These are phyloP conservation scores for Calcarius lapponicus DNA, from an alignment of 2,797 vertebrate species.

Conservation along the genomic window DNA sequence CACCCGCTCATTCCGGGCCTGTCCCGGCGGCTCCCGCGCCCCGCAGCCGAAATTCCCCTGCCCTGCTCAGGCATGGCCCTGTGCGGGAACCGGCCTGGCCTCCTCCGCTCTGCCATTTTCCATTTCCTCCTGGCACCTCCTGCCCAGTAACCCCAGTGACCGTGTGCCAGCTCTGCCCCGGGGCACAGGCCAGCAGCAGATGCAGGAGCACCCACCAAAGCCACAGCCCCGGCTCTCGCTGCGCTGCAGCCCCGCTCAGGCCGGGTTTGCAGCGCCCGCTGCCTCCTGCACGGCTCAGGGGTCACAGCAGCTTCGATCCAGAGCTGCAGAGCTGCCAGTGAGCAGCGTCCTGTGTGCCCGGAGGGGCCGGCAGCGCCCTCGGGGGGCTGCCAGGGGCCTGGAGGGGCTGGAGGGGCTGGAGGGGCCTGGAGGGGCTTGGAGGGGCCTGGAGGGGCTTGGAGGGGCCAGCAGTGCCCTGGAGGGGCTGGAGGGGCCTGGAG, in stretches of 20 bases:
- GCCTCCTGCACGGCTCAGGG: fast-evolving
- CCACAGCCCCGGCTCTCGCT: fast-evolving
- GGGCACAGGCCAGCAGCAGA: background rate
- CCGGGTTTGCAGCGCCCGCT: fast-evolving
- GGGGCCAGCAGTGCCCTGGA: too few species aligned
- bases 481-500: too few species aligned
- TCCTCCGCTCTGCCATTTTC: background rate
- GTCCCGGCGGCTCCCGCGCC: background rate
- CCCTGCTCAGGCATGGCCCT: background rate
- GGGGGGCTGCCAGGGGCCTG: background rate
- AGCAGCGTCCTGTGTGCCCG: background rate
- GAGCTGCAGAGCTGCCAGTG: background rate
- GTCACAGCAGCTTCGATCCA: fast-evolving
- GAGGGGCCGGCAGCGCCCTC: fast-evolving
- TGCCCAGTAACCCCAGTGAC: fast-evolving
- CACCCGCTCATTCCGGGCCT: background rate
- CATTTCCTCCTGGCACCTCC: background rate
- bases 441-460: too few species aligned
- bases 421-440: too few species aligned
- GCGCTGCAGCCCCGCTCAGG: fast-evolving
- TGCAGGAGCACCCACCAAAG: fast-evolving
- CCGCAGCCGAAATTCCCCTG: background rate
- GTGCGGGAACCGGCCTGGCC: fast-evolving
- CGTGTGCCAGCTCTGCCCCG: fast-evolving
- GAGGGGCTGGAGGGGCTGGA: too few species aligned